phyloP scores from a whole-genome alignment of 2,888 invertebrate genomes.

The Stenurella melanura region DNA sequence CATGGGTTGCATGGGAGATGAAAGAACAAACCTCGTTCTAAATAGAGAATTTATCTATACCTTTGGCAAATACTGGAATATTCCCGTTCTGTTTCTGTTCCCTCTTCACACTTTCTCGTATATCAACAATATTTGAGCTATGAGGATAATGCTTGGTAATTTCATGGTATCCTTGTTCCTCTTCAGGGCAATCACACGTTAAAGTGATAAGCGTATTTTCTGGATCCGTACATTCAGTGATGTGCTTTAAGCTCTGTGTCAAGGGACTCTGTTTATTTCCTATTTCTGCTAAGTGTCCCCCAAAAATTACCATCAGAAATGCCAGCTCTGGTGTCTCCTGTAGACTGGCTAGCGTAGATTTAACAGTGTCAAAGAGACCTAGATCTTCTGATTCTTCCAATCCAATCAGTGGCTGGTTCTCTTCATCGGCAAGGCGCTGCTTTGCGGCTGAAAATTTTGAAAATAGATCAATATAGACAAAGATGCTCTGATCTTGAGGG shows the following conservation, averaged over 20 bases:
- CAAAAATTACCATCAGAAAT: constrained; percentile 65
- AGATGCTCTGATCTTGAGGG: no score
- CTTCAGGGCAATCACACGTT: constrained; percentile 62
- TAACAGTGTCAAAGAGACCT: constrained; percentile 62
- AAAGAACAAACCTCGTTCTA: no score
- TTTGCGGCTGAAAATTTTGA: constrained; percentile 42
- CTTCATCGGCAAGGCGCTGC: constrained; percentile 48
- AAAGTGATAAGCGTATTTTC: constrained; percentile 63
- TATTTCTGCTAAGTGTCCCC: constrained; percentile 61
- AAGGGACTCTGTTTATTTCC: constrained; percentile 61
- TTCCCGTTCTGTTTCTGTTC: not conserved
- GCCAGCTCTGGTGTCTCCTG: constrained; percentile 55
- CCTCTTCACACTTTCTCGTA: not conserved
- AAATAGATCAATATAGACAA: not conserved
- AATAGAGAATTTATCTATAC: constrained; percentile 21
- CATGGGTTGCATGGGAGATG: no score
- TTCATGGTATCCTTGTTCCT: not conserved
- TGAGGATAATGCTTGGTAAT: not conserved
- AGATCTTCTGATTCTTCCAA: constrained; percentile 51
- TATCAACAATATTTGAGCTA: not conserved
- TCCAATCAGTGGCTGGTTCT: constrained; percentile 36
- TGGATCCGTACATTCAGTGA: constrained; percentile 63
- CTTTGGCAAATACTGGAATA: constrained; percentile 48
- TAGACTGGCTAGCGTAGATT: constrained; percentile 57
- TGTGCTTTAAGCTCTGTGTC: constrained; percentile 64